These are phyloP conservation scores for Urophycis tenuis DNA, from an alignment of 2,797 vertebrate species.

Conservation along the genomic window DNA sequence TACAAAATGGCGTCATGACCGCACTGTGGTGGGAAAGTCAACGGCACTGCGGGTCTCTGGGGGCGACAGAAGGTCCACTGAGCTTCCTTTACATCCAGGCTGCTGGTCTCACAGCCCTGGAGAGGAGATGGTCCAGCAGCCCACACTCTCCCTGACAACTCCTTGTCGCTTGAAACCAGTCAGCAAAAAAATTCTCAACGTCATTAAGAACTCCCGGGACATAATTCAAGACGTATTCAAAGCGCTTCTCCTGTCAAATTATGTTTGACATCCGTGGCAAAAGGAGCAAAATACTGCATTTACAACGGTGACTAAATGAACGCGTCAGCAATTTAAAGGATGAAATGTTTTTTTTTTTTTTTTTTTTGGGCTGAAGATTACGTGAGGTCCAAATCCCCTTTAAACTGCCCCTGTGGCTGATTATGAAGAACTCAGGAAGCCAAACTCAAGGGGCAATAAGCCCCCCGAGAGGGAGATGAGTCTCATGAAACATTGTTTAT, in stretches of 20 bases:
- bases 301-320: background rate
- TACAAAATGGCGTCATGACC: slow-evolving; percentile 26
- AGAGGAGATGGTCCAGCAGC: background rate
- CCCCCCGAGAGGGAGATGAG: slow-evolving; percentile 19
- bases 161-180: background rate
- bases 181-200: background rate
- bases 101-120: background rate
- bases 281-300: background rate
- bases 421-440: slow-evolving; percentile 25
- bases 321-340: no score
- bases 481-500: slow-evolving; percentile 14
- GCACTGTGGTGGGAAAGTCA: slow-evolving; percentile 17
- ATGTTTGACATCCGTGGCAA: background rate
- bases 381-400: slow-evolving; percentile 17
- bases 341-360: slow-evolving; percentile 4
- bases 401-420: slow-evolving; percentile 32
- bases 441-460: slow-evolving; percentile 23
- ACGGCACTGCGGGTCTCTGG: slow-evolving; percentile 10
- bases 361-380: slow-evolving; percentile 21
- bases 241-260: background rate
- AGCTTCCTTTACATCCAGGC: background rate
- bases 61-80: background rate
- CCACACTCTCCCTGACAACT: background rate
- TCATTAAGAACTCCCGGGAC: background rate
- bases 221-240: background rate